Conservation (phyloP, 2,888 invertebrate genomes). For the Heptascelio sp. region DNA sequence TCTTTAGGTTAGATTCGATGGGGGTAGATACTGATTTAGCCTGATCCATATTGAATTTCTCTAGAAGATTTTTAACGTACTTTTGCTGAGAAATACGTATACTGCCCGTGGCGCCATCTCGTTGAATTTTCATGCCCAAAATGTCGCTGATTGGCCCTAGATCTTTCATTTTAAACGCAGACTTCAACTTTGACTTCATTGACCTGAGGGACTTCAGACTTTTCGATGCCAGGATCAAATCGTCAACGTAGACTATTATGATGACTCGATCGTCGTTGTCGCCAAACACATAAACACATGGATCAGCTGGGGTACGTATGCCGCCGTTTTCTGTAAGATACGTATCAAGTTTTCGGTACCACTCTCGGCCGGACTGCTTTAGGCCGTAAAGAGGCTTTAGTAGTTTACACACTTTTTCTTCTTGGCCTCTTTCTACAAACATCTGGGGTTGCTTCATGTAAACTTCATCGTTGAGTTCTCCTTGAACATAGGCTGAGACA, state of each 20-base stretch:
- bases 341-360: slow-evolving; percentile 45
- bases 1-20: slow-evolving; percentile 39
- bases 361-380: slow-evolving; percentile 62
- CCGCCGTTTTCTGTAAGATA: slow-evolving; percentile 7
- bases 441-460: slow-evolving; percentile 31
- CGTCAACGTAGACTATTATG: slow-evolving; percentile 7
- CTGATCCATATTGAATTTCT: slow-evolving; percentile 54
- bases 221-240: slow-evolving; percentile 58
- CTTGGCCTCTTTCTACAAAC: slow-evolving; percentile 18
- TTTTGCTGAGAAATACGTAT: slow-evolving; percentile 55
- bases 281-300: slow-evolving; percentile 58
- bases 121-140: slow-evolving; percentile 55
- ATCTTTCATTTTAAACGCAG: slow-evolving; percentile 59
- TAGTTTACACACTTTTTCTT: slow-evolving; percentile 62
- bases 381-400: slow-evolving; percentile 55
- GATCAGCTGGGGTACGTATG: slow-evolving; percentile 42
- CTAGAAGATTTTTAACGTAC: slow-evolving; percentile 54
- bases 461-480: background rate
- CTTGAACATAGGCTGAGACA: background rate
- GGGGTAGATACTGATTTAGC: slow-evolving; percentile 56
- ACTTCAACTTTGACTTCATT: slow-evolving; percentile 53
- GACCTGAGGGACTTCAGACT: slow-evolving; percentile 13
- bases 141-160: slow-evolving; percentile 56
- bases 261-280: slow-evolving; percentile 29
- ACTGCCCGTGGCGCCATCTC: slow-evolving; percentile 51